phyloP scores from a whole-genome alignment of 2,113 vertebrate genomes.

The Gadus macrocephalus region DNA sequence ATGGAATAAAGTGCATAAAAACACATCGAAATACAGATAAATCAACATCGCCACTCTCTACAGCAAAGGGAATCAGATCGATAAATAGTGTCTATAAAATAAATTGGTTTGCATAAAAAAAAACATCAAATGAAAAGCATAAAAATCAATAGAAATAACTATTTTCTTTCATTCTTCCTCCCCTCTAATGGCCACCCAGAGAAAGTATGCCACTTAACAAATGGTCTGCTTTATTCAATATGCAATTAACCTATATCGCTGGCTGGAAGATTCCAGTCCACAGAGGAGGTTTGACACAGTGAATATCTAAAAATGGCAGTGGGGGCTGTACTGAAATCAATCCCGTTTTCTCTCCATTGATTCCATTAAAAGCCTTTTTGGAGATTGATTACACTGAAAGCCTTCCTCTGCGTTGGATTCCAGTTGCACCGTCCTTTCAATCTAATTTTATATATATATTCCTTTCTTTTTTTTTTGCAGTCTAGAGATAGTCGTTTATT shows the following conservation, averaged over 20 bases:
- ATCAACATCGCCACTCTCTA: too few species aligned
- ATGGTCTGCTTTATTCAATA: slow-evolving; percentile 62
- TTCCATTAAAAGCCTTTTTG: slow-evolving; percentile 78
- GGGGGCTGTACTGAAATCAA: slow-evolving; percentile 63
- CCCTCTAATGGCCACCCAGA: neutral
- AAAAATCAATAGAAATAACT: too few species aligned
- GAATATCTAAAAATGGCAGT: slow-evolving; percentile 69
- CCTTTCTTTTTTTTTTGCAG: slow-evolving; percentile 44
- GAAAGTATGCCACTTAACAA: slow-evolving; percentile 58
- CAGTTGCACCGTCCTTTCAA: slow-evolving; percentile 52
- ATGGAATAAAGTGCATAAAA: too few species aligned
- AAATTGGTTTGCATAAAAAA: too few species aligned
- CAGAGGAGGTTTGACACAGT: slow-evolving; percentile 60
- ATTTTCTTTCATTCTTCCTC: too few species aligned
- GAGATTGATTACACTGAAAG: slow-evolving; percentile 75
- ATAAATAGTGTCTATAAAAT: too few species aligned
- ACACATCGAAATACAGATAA: too few species aligned
- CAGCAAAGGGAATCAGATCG: too few species aligned
- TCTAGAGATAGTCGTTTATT: slow-evolving; percentile 64
- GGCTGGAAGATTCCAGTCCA: slow-evolving; percentile 57
- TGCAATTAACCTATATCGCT: slow-evolving; percentile 69
- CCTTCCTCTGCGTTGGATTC: slow-evolving; percentile 65
- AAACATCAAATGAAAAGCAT: too few species aligned
- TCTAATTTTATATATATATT: slow-evolving; percentile 25
- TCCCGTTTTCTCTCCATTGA: slow-evolving; percentile 69